A percentile compares a stretch with the other conserved stretches of the same genome.
Evolutionary conservation across 2,113 vertebrate genomes (phyloP).

Genomic region (Laticauda laticaudata): DNA sequence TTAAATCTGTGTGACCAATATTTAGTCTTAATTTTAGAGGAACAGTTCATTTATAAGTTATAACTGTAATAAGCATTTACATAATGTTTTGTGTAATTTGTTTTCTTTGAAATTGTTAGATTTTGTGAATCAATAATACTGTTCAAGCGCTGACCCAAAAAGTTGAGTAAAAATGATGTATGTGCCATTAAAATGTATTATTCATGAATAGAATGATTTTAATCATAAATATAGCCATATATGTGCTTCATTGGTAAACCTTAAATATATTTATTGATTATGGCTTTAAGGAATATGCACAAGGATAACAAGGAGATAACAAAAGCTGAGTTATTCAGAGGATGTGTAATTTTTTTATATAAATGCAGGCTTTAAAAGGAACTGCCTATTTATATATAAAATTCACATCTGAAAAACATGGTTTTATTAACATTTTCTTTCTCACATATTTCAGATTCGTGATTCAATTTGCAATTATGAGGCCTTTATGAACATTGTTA

Average conservation of each 20-base stretch:
- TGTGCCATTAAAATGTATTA: not conserved
- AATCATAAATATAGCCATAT: not conserved
- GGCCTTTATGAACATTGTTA: conserved; percentile 99
- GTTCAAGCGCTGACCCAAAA: not conserved
- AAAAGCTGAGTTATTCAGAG: not conserved
- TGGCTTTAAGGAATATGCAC: not conserved
- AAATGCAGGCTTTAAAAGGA: not conserved
- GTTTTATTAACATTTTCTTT: conserved; percentile 23
- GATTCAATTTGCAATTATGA: conserved; percentile 98
- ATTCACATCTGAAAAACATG: not conserved
- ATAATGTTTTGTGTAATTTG: not conserved
- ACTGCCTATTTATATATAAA: not conserved
- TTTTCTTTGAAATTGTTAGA: not conserved
- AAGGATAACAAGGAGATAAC: not conserved
- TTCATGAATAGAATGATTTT: not conserved
- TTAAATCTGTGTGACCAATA: not conserved
- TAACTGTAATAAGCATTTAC: not conserved
- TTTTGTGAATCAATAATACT: not conserved
- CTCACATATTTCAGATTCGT: conserved; percentile 79
- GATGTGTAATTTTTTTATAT: not conserved
- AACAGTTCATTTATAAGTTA: not conserved
- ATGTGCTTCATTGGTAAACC: not conserved
- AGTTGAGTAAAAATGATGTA: not conserved
- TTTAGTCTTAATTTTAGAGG: not conserved
- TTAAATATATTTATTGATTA: not conserved